These are phyloP conservation scores for Holacanthella duospinosa DNA, from an alignment of 2,888 invertebrate genomes.

Conservation along the genomic window DNA sequence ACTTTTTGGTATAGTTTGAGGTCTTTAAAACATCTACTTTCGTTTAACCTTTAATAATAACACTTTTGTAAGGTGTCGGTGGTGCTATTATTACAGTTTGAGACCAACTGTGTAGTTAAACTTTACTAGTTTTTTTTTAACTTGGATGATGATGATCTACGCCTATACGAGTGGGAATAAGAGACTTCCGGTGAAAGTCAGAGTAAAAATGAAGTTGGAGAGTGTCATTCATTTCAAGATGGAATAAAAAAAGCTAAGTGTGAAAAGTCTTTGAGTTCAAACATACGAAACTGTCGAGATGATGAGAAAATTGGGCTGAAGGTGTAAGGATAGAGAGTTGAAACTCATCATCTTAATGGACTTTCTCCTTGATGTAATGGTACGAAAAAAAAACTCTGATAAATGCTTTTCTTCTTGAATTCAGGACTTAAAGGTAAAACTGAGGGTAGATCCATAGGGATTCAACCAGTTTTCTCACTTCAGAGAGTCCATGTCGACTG, in stretches of 20 bases:
- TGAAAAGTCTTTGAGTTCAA: neutral
- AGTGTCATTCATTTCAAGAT: neutral
- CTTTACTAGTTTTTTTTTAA: too few relatives aligned
- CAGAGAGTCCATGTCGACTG: neutral
- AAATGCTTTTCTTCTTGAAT: constrained; percentile 31
- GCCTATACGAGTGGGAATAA: neutral
- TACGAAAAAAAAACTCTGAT: constrained; percentile 20
- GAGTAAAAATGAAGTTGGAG: neutral
- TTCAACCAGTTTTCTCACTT: constrained; percentile 15
- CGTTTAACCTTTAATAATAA: too few relatives aligned
- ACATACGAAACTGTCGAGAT: neutral
- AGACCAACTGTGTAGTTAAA: too few relatives aligned
- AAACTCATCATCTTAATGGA: constrained; percentile 36
- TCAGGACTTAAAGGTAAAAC: constrained; percentile 3
- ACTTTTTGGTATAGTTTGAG: too few relatives aligned
- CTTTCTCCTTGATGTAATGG: constrained; percentile 19
- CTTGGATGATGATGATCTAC: constrained; percentile 1
- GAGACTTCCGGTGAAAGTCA: neutral
- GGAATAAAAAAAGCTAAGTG: constrained; percentile 3
- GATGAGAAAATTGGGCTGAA: constrained; percentile 7
- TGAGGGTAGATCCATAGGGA: constrained; percentile 22
- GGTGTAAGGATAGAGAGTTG: constrained; percentile 9
- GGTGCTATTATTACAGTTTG: too few relatives aligned
- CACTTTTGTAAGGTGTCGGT: too few relatives aligned
- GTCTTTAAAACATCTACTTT: too few relatives aligned